These are phyloP conservation scores for Dinothrombium tinctorium DNA, from an alignment of 1,140 invertebrate species.

Conservation along the genomic window DNA sequence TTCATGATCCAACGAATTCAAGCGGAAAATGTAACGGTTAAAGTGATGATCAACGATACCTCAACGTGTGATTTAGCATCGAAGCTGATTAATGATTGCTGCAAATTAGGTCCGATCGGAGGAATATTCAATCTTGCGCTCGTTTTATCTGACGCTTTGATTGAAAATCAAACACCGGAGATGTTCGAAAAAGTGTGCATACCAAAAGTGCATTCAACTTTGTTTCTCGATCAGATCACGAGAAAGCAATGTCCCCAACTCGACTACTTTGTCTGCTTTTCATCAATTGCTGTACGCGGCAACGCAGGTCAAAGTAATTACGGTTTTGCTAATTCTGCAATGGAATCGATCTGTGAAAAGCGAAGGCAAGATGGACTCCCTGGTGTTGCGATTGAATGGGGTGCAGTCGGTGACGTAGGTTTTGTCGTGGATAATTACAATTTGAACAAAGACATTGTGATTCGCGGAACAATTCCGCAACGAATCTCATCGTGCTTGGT, in stretches of 20 bases:
- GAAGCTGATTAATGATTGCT: constrained; percentile 39
- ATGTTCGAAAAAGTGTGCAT: constrained; percentile 42
- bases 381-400: constrained; percentile 76
- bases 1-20: constrained; percentile 26
- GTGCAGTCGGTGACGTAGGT: constrained; percentile 86
- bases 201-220: constrained; percentile 37
- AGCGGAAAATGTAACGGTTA: constrained; percentile 41
- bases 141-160: constrained; percentile 51
- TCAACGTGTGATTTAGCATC: constrained; percentile 36
- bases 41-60: constrained; percentile 40
- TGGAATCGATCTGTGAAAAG: constrained; percentile 77
- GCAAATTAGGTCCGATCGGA: constrained; percentile 46
- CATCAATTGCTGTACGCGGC: constrained; percentile 76
- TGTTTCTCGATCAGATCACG: constrained; percentile 44
- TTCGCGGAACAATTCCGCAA: constrained; percentile 78
- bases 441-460: constrained; percentile 58
- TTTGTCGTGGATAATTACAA: constrained; percentile 57
- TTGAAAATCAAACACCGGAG: constrained; percentile 60
- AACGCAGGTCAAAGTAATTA: constrained; percentile 89
- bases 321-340: constrained; percentile 77
- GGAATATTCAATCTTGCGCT: constrained; percentile 85
- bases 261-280: constrained; percentile 81
- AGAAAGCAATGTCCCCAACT: constrained; percentile 45
- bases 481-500: constrained; percentile 61
- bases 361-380: constrained; percentile 47